Conservation (phyloP, 2,888 invertebrate species). For the Protonemura montana region DNA sequence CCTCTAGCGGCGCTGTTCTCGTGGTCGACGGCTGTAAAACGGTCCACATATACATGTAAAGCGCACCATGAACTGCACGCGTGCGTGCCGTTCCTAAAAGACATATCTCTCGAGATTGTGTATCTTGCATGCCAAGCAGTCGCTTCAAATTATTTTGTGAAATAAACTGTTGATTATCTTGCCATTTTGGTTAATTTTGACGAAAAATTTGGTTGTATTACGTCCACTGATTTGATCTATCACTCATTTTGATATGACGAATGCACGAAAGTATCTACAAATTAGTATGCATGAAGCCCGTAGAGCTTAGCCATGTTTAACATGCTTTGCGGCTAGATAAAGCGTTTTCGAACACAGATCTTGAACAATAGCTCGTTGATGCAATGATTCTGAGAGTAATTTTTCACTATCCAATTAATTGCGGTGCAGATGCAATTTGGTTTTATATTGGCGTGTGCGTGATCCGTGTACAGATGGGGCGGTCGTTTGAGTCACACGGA, state of each 20-base stretch:
- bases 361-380: not conserved
- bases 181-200: not conserved
- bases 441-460: not conserved
- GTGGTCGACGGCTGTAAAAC: not conserved
- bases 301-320: not conserved
- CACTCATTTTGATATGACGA: not conserved
- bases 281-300: not conserved
- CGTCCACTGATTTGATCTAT: not conserved
- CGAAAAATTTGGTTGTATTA: not conserved
- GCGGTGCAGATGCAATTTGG: slow-evolving; percentile 3
- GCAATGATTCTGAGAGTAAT: not conserved
- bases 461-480: not conserved
- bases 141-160: not conserved
- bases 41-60: not conserved
- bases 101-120: not conserved
- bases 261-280: not conserved
- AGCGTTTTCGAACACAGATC: not conserved
- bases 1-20: not conserved
- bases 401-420: not conserved
- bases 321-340: not conserved
- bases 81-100: not conserved
- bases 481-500: not conserved
- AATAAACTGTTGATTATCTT: slow-evolving; percentile 15
- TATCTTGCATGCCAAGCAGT: not conserved
- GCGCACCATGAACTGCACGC: not conserved